Evolutionary conservation across 2,888 invertebrate genomes (phyloP).

Genomic region (Amphipoea oculea): DNA sequence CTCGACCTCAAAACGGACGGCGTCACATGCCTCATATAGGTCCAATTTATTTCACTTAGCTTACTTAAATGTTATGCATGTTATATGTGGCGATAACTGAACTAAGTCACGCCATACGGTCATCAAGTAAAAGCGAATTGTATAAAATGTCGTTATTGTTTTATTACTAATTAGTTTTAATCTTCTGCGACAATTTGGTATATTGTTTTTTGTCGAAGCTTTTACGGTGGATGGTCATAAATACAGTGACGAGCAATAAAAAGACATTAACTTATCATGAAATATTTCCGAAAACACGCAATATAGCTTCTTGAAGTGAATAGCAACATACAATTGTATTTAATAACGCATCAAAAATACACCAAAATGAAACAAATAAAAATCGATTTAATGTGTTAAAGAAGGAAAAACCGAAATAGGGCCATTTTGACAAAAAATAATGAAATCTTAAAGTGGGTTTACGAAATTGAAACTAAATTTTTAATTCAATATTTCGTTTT

Average conservation of each 20-base stretch:
- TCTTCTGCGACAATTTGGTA: conserved; percentile 24
- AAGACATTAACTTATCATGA: not conserved
- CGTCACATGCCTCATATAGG: conserved; percentile 49
- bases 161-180: conserved; percentile 54
- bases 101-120: conserved; percentile 60
- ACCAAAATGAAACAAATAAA: not conserved
- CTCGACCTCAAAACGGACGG: conserved; percentile 50
- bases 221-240: not conserved
- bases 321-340: not conserved
- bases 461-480: not conserved
- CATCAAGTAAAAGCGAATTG: conserved; percentile 61
- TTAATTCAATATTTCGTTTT: not conserved
- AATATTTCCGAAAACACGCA: not conserved
- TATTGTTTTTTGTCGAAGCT: not conserved
- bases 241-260: not conserved
- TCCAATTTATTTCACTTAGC: conserved; percentile 63
- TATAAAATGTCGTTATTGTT: conserved; percentile 53
- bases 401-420: not conserved
- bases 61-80: conserved; percentile 64
- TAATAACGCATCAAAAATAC: not conserved
- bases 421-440: no score
- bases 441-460: not conserved
- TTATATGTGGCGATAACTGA: conserved; percentile 57
- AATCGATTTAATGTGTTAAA: not conserved
- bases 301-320: not conserved